A percentile compares a stretch with the other conserved stretches of the same genome.
These are phyloP conservation scores for Athene cunicularia DNA, from an alignment of 2,113 vertebrate species.

Conservation along the genomic window DNA sequence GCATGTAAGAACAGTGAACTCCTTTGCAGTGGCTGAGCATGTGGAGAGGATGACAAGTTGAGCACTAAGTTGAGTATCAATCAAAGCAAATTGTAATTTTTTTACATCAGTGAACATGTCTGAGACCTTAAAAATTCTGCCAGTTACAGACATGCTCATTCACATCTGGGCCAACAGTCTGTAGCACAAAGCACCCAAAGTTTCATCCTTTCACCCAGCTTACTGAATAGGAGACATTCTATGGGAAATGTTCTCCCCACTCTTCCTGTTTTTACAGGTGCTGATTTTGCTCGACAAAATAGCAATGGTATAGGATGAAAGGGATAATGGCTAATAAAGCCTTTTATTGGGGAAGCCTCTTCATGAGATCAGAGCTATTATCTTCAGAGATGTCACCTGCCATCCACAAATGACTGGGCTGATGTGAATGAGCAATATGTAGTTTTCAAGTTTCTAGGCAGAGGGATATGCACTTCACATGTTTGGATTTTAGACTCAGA, in stretches of 20 bases:
- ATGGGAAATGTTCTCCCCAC: fast-evolving
- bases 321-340: not conserved
- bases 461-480: not conserved
- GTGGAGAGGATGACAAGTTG: not conserved
- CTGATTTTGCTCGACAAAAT: not conserved
- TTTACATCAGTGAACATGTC: not conserved
- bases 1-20: not conserved
- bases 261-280: not conserved
- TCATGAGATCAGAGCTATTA: not conserved
- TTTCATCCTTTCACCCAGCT: not conserved
- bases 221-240: not conserved
- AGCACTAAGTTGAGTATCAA: not conserved
- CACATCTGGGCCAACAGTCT: not conserved
- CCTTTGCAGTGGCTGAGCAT: not conserved
- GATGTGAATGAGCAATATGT: not conserved
- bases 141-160: not conserved
- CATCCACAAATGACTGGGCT: not conserved
- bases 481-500: not conserved
- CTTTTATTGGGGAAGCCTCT: not conserved
- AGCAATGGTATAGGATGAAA: not conserved
- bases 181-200: not conserved
- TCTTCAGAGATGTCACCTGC: not conserved
- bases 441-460: not conserved
- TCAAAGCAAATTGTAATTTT: not conserved
- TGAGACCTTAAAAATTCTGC: not conserved